Evolutionary conservation across 2,797 vertebrate species (phyloP), one percentile per base, ranked within the genome.

Genomic region (Cryptoblepharus egeriae): DNA sequence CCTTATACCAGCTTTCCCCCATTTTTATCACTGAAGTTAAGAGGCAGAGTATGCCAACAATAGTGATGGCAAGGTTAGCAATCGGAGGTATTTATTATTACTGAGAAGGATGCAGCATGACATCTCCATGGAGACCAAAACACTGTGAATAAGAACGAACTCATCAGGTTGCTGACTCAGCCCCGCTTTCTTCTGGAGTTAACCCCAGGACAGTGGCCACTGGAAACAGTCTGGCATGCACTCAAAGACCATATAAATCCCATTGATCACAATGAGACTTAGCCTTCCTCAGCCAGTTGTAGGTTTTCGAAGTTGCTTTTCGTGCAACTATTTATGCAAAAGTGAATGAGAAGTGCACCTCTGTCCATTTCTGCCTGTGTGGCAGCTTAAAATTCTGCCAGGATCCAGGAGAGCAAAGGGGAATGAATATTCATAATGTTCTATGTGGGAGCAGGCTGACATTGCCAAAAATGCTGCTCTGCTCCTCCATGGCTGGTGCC

Each of bases 41-140:
- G 30, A 60, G 32, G 39, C 42, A 79, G 52, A 60, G 74, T 37
- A 60, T 49, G 61, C 70, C 63, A 58, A 57, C 37, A 78, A 42
- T 42, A 64, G 16, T 32, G 28, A 58, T 67, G 61, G 61, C 37
- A 83, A 35, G 60, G n/a, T 84, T 73, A 84, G 79, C 57, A 73
- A 84, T 84, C 75, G 74, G 73, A 76, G 61, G 45, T 45, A 45
- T 83, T 84, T 84, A 74, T 84, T 79, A 84, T 75, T 79, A 61
- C 63, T 74, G 64, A 79, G 63, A 74, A 79, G 39, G 63, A 74
- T 75, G 42, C 63, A 79, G 55, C 63, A 75, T 74, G 39, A 52
- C 30, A 75, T 75, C 82, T 79, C 82, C 77, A 84, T 84, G 64
- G 71, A 84, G 82, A 84, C 82, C 76, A 68, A 84, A 79, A 79